These are phyloP conservation scores for Seira ritae DNA, from an alignment of 2,888 invertebrate genomes.

Conservation along the genomic window DNA sequence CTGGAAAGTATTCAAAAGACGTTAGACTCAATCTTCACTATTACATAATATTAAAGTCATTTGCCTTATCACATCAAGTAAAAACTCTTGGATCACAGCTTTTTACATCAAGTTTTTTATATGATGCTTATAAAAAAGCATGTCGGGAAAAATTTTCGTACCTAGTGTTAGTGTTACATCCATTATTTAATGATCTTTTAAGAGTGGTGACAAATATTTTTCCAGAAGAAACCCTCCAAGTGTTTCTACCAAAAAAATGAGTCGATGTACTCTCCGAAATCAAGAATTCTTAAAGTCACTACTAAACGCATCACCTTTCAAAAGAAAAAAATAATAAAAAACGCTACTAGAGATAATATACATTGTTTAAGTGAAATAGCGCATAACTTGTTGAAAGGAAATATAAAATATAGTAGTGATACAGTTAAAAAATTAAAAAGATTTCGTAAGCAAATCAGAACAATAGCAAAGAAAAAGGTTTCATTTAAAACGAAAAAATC, in stretches of 20 bases:
- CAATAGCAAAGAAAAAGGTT: too few species aligned
- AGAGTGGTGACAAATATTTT: slow-evolving; percentile 40
- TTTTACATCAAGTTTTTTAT: slow-evolving; percentile 32
- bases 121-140: slow-evolving; percentile 52
- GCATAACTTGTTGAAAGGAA: slow-evolving; percentile 48
- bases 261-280: slow-evolving; percentile 32
- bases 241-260: slow-evolving; percentile 38
- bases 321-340: not conserved
- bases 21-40: slow-evolving; percentile 53
- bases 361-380: slow-evolving; percentile 51
- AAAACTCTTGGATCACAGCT: slow-evolving; percentile 9
- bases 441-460: too few species aligned
- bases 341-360: slow-evolving; percentile 41
- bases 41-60: slow-evolving; percentile 38
- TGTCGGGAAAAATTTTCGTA: slow-evolving; percentile 30
- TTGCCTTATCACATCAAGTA: slow-evolving; percentile 33
- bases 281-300: slow-evolving; percentile 24
- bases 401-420: too few species aligned
- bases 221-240: not conserved
- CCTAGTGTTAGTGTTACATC: slow-evolving; percentile 46
- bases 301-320: not conserved
- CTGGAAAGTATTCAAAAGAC: slow-evolving; percentile 38
- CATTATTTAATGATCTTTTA: slow-evolving; percentile 35
- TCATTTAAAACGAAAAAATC: too few species aligned
- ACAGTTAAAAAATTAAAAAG: slow-evolving; percentile 13